A percentile compares a stretch with the other conserved stretches of the same genome.
Conservation (phyloP, 2,113 vertebrate species). For the Hemibagrus wyckioides region DNA sequence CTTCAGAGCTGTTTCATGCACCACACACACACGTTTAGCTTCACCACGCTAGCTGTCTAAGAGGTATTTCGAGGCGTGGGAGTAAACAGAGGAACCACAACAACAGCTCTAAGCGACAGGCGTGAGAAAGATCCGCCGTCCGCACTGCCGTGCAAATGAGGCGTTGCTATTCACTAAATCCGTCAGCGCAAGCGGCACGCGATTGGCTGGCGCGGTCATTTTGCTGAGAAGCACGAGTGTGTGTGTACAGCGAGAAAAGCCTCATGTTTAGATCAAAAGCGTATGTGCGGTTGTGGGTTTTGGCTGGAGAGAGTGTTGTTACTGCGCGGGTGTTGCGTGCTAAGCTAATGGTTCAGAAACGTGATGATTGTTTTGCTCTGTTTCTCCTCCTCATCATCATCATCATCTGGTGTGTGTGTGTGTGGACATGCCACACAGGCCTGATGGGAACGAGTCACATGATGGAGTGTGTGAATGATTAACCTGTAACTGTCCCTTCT, state of each 20-base stretch:
- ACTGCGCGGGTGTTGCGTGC: neutral
- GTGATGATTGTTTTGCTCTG: constrained; percentile 35
- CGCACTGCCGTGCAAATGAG: neutral
- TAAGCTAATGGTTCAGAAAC: constrained; percentile 36
- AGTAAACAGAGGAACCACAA: constrained; percentile 19
- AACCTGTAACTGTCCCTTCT: constrained; percentile 74
- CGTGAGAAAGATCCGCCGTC: neutral
- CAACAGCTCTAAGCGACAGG: neutral
- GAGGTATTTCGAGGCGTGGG: constrained; percentile 15
- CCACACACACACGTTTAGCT: neutral
- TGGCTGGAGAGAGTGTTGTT: neutral
- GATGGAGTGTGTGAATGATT: constrained; percentile 75
- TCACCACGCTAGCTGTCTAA: neutral
- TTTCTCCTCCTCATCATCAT: constrained; percentile 35
- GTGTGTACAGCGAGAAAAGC: neutral
- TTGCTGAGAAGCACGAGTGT: neutral
- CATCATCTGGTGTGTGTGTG: constrained; percentile 24
- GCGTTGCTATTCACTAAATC: neutral
- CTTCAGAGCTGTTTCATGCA: constrained; percentile 18
- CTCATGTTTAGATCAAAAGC: neutral
- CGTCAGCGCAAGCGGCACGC: neutral
- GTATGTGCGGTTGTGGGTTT: constrained; percentile 2
- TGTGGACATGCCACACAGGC: constrained; percentile 5
- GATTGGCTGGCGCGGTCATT: constrained; percentile 4
- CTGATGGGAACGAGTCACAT: constrained; percentile 77